Evolutionary conservation across 1,140 invertebrate genomes (phyloP).

Genomic region (Ceratosolen fusciceps): DNA sequence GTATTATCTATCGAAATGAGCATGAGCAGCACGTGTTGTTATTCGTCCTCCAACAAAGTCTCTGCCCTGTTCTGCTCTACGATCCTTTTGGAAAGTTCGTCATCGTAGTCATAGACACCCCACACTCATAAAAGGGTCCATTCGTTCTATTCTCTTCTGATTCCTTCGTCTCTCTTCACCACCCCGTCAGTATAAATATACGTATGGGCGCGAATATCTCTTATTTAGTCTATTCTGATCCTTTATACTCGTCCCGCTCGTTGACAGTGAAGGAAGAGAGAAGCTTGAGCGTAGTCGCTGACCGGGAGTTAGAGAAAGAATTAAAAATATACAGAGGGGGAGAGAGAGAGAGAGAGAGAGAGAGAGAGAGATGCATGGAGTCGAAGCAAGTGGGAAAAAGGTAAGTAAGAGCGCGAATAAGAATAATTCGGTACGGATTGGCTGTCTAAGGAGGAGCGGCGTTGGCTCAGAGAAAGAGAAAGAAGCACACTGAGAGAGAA

Average conservation of each 20-base stretch:
- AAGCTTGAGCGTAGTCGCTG: no score
- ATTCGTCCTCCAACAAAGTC: constrained; percentile 14
- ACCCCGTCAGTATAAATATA: neutral
- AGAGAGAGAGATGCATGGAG: constrained; percentile 11
- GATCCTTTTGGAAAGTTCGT: constrained; percentile 61
- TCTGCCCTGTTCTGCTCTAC: no score
- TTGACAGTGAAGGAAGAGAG: neutral
- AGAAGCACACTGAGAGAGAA: constrained; percentile 40
- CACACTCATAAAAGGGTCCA: constrained; percentile 30
- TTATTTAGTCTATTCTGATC: neutral
- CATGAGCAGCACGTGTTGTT: constrained; percentile 66
- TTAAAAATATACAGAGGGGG: no score
- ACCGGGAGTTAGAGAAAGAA: no score
- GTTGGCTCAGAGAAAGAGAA: constrained; percentile 45
- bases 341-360: neutral
- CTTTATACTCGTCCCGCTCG: neutral
- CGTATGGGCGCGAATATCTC: neutral
- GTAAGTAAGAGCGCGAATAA: constrained; percentile 9
- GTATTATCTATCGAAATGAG: constrained; percentile 62
- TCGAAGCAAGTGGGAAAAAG: neutral
- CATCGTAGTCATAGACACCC: constrained; percentile 49
- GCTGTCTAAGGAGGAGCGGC: constrained; percentile 36
- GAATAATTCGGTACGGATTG: constrained; percentile 41
- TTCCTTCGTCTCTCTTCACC: neutral
- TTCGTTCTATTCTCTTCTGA: constrained; percentile 24